Percentiles rank a stretch among this genome's conserved stretches.
These are phyloP conservation scores for Podarcis muralis DNA, from an alignment of 2,113 vertebrate species.

Conservation along the genomic window DNA sequence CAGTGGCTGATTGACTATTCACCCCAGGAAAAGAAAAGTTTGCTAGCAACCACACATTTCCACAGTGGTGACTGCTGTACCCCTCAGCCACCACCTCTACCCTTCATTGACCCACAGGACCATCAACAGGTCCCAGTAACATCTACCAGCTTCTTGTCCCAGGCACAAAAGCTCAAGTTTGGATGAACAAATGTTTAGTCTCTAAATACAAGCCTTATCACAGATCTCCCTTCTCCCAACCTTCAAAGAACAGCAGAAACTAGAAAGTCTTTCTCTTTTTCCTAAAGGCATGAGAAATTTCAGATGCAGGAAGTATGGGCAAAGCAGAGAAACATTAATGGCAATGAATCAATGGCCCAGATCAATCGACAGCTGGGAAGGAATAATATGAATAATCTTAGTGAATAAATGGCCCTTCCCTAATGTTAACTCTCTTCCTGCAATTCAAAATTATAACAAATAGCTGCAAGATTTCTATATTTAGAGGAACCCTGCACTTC, in stretches of 20 bases:
- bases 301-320: conserved; percentile 36
- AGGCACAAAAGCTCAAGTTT: background rate
- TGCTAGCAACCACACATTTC: background rate
- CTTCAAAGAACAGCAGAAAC: conserved; percentile 41
- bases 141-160: background rate
- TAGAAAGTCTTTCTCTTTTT: conserved; percentile 3
- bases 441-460: conserved; percentile 71
- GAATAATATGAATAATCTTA: conserved; percentile 59
- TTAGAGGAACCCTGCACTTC: conserved; percentile 66
- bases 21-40: background rate
- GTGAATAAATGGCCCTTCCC: conserved; percentile 66
- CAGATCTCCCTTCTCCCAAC: background rate
- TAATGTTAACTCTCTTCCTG: conserved; percentile 36
- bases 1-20: background rate
- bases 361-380: conserved; percentile 29
- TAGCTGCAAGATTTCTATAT: conserved; percentile 68
- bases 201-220: background rate
- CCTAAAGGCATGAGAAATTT: conserved; percentile 35
- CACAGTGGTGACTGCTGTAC: background rate
- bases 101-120: background rate
- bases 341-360: conserved; percentile 67
- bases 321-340: conserved; percentile 39
- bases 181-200: background rate
- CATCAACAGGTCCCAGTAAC: background rate
- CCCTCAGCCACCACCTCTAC: background rate